Conservation (phyloP, 2,797 vertebrate genomes). For the Artibeus lituratus region DNA sequence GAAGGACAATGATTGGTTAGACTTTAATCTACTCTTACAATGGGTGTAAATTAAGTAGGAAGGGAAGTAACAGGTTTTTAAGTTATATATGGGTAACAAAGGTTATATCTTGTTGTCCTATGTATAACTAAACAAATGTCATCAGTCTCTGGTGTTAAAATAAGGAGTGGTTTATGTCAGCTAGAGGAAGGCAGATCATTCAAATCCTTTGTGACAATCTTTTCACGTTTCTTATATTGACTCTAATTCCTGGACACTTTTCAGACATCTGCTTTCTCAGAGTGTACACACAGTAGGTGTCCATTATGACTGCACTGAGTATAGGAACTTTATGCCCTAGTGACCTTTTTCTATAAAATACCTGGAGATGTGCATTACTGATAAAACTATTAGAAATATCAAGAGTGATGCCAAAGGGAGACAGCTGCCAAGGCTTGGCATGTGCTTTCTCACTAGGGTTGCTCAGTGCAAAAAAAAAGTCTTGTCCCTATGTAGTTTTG, state of each 20-base stretch:
- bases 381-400: neutral
- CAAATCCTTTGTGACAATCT: neutral
- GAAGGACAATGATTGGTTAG: neutral
- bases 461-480: neutral
- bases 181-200: too few relatives aligned
- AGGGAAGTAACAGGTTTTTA: neutral
- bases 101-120: neutral
- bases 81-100: constrained; percentile 15
- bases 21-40: neutral
- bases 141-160: neutral
- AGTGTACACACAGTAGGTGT: neutral
- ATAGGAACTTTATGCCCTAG: neutral
- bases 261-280: neutral
- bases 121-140: neutral
- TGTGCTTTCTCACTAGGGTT: neutral
- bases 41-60: neutral
- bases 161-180: neutral
- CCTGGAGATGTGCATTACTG: neutral
- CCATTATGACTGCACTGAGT: neutral
- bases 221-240: neutral
- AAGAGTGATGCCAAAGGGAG: neutral
- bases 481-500: neutral
- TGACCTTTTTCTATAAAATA: neutral
- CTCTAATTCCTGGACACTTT: neutral
- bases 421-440: neutral